Evolutionary conservation across 2,888 invertebrate species (phyloP), one percentile per base, ranked within the genome.

Genomic region (Dryobotodes eremita): DNA sequence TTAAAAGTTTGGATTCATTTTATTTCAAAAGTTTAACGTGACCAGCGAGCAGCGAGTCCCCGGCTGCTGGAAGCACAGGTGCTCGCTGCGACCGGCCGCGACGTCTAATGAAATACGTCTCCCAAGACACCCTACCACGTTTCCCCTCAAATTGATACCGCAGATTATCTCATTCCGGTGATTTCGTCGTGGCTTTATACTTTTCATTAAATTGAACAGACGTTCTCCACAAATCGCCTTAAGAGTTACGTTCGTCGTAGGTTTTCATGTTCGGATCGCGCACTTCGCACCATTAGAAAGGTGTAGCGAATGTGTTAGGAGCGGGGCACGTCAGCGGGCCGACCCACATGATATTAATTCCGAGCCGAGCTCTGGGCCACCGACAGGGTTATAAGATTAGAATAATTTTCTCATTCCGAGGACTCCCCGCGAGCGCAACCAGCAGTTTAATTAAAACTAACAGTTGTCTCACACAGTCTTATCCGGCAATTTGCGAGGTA

Each of bases 361-460:
- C 92, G 89, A 90, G 90, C 92, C 91, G 92, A 93, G 93, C 93
- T 94, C 93, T 92, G 93, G 94, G 93, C 94, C 93, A 95, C 94
- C 94, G 93, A 94, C 95, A 95, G 94, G 95, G 95, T 95, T 96
- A 95, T 95, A 95, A 95, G 96, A 97, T 97, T 96, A 97, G 95
- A 96, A 97, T 96, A 96, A 96, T 96, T 96, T 95, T 94, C 95
- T 95, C 96, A 94, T 96, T 96, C 94, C 93, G 92, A 95, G 94
- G 94, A 94, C 93, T 95, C 94, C 94, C 95, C 94, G 94, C 95
- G 95, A 95, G 93, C 94, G 93, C 94, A 94, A 96, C 95, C 96
- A 95, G 95, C 95, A 95, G 96, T 96, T 97, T 96, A 97, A 97
- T 97, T 96, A 96, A 97, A 97, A 96, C 96, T 96, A 97, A 96